phyloP scores from a whole-genome alignment of 2,888 invertebrate genomes.

The Tachina lurida region DNA sequence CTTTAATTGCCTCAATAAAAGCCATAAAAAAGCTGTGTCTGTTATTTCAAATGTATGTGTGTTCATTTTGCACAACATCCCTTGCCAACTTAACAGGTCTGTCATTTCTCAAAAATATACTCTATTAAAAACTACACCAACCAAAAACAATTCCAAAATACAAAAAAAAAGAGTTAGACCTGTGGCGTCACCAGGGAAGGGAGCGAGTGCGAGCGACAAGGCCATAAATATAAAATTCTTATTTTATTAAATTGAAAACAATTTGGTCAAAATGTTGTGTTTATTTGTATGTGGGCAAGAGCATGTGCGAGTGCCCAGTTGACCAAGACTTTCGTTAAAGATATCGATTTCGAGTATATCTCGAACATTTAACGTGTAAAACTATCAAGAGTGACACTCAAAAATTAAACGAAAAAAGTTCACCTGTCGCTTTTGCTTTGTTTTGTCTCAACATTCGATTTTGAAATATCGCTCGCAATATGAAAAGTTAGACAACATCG shows the following conservation, averaged over 20 bases:
- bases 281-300: constrained; percentile 7
- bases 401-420: too few relatives aligned
- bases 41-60: not conserved
- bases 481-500: too few relatives aligned
- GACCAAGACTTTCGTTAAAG: too few relatives aligned
- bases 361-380: too few relatives aligned
- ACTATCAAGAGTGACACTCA: too few relatives aligned
- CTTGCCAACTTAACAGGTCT: not conserved
- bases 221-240: constrained; percentile 64
- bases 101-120: not conserved
- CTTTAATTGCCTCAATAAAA: constrained; percentile 57
- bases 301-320: not conserved
- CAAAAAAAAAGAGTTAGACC: not conserved
- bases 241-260: constrained; percentile 71
- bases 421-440: too few relatives aligned
- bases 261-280: constrained; percentile 65
- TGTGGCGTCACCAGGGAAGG: not conserved
- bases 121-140: not conserved
- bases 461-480: too few relatives aligned
- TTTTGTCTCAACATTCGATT: too few relatives aligned
- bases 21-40: constrained; percentile 45
- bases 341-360: too few relatives aligned
- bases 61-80: not conserved
- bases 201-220: not conserved
- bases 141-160: not conserved